Base-by-base conservation (phyloP, 2,113 vertebrate species). In the Podarcis muralis region DNA sequence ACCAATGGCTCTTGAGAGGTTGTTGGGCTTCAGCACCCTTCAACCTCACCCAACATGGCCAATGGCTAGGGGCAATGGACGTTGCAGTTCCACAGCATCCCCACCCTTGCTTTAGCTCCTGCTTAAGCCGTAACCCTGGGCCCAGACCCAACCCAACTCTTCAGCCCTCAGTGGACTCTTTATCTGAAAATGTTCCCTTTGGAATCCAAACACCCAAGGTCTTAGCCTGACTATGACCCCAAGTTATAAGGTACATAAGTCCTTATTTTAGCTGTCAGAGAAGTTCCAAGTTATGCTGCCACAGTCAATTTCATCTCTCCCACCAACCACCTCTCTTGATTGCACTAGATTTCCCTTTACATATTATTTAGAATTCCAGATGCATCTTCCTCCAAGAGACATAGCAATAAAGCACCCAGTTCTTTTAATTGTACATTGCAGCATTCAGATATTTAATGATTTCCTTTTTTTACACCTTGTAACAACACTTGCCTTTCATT, bases 401-500 rank as follows among this genome's bases (percentile, higher is more conserved):
- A 53, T 71, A 74, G 84, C 32, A 66, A 84, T 87, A 89, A 88
- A 72, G 69, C 76, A 82, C 72, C n/a, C 78, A 53, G 43, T 89
- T 92, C 88, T 90, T 4, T 35, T 71, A 95, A 76, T 32, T 57
- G 80, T 85, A 92, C 88, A 92, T 92, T 87, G 89, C 91, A 92
- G 92, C 85, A 88, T 82, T 93, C 84, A 35, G 7, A 84, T 77
- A 43, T 91, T 91, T 92, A 83, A 81, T 9, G 16, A 62, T 62
- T 92, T 86, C 87, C 87, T 90, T 57, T 88, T 91, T 86, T 3
- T 16, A 79, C 88, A 78, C 91, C 91, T 93, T 89, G 92, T 74
- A 94, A 94, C 88, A 93, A 74, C 87, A 81, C 66, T 16, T 62
- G 91, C 83, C 90, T 90, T 94, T 93, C 92, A 94, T 94, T 79